These are phyloP conservation scores for Spilogale gracilis DNA, from an alignment of 2,113 vertebrate genomes.

Conservation along the genomic window DNA sequence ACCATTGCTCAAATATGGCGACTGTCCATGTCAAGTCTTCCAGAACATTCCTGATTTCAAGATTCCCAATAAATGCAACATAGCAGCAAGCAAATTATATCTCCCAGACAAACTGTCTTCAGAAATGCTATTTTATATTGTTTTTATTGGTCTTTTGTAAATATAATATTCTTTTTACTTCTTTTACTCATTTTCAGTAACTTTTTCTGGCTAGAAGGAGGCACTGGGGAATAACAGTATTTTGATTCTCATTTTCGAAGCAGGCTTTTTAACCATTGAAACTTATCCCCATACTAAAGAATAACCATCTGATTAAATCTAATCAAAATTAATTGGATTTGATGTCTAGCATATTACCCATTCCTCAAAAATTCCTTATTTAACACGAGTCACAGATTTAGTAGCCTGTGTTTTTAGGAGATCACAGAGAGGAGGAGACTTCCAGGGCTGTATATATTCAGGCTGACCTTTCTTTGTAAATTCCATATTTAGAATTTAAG, in stretches of 20 bases:
- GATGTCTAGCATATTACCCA: neutral
- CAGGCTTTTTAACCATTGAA: neutral
- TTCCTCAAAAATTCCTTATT: neutral
- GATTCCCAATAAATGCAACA: neutral
- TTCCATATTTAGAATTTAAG: neutral
- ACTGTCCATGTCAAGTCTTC: neutral
- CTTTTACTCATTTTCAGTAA: slow-evolving; percentile 1
- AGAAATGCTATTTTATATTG: neutral
- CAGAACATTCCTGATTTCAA: neutral
- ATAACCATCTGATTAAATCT: neutral
- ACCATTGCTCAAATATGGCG: neutral
- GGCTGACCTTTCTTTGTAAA: neutral
- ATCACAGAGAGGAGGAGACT: neutral
- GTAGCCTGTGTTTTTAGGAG: neutral
- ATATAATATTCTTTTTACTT: neutral
- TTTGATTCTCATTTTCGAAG: slow-evolving; percentile 4
- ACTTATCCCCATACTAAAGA: neutral
- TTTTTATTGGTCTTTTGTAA: slow-evolving; percentile 29
- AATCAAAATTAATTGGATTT: neutral
- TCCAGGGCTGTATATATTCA: neutral
- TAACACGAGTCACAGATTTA: neutral
- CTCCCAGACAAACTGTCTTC: neutral
- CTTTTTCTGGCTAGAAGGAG: neutral
- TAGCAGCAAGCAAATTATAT: neutral
- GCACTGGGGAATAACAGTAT: neutral